Percentiles rank a stretch among this genome's conserved stretches.
phyloP scores from a whole-genome alignment of 2,888 invertebrate species.

The Machimus rusticus region DNA sequence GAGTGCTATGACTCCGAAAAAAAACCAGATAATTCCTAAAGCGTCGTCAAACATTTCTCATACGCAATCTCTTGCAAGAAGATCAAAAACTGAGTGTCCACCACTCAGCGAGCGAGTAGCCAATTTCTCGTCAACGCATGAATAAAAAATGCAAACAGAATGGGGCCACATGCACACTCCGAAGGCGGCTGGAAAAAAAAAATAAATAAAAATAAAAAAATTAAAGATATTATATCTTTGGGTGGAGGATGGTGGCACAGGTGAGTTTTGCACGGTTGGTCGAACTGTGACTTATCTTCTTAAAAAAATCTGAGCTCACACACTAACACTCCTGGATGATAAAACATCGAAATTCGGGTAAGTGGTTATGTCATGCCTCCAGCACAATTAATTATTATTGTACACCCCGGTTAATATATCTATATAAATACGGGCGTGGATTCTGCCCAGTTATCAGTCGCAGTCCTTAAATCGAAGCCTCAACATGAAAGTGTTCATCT shows the following conservation, averaged over 20 bases:
- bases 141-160: slow-evolving; percentile 31
- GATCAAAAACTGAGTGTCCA: not conserved
- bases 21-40: slow-evolving; percentile 12
- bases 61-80: not conserved
- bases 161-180: slow-evolving; percentile 4
- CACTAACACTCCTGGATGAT: not conserved
- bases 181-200: not conserved
- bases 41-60: not conserved
- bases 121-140: slow-evolving; percentile 13
- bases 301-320: not conserved
- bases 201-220: no score
- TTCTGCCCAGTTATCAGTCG: slow-evolving; percentile 11
- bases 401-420: not conserved
- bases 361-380: slow-evolving; percentile 7
- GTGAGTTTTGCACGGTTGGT: not conserved
- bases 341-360: slow-evolving; percentile 9
- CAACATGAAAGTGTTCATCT: slow-evolving; percentile 36
- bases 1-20: not conserved
- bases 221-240: not conserved
- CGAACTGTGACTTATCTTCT: slow-evolving; percentile 9
- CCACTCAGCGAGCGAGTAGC: not conserved
- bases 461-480: slow-evolving; percentile 12
- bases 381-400: slow-evolving; percentile 8
- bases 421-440: slow-evolving; percentile 20
- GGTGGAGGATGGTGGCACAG: not conserved